phyloP scores from a whole-genome alignment of 1,140 invertebrate species.

The Danaus plexippus region DNA sequence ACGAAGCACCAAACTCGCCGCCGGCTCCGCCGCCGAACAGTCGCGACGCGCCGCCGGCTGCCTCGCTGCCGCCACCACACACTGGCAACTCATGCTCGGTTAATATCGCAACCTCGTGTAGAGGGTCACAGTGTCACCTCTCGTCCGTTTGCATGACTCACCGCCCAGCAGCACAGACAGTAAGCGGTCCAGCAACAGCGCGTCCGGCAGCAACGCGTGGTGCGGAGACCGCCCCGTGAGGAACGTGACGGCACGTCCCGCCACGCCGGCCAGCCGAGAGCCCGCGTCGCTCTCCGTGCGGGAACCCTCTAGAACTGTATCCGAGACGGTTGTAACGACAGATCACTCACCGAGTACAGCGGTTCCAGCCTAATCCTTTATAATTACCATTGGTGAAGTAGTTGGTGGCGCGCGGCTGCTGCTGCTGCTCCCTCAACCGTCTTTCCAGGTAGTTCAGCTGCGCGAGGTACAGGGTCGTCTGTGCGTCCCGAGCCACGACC shows the following conservation, averaged over 20 bases:
- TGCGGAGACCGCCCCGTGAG: conserved; percentile 34
- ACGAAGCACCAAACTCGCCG: conserved; percentile 31
- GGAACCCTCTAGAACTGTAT: conserved; percentile 17
- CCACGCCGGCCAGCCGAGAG: conserved; percentile 31
- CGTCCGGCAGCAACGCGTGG: conserved; percentile 26
- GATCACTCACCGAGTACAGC: no score
- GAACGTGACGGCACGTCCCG: conserved; percentile 39
- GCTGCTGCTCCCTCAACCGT: conserved; percentile 31
- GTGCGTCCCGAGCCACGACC: conserved; percentile 31
- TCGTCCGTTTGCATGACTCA: conserved; percentile 8
- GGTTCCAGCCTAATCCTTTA: no score
- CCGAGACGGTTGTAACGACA: no score
- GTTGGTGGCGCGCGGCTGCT: conserved; percentile 25
- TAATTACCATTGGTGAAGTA: conserved; percentile 50
- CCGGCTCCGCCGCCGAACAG: conserved; percentile 21
- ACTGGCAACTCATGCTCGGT: no score
- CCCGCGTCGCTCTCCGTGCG: conserved; percentile 28
- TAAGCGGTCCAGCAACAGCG: conserved; percentile 30
- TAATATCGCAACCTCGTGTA: no score
- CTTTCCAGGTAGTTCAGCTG: conserved; percentile 71
- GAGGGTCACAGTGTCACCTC: conserved; percentile 11
- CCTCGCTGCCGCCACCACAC: conserved; percentile 5
- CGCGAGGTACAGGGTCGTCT: conserved; percentile 67
- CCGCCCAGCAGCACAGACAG: conserved; percentile 37
- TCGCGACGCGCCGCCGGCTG: conserved; percentile 34